These are phyloP conservation scores for Herminia tarsipennalis DNA, from an alignment of 2,888 invertebrate genomes.

Conservation along the genomic window DNA sequence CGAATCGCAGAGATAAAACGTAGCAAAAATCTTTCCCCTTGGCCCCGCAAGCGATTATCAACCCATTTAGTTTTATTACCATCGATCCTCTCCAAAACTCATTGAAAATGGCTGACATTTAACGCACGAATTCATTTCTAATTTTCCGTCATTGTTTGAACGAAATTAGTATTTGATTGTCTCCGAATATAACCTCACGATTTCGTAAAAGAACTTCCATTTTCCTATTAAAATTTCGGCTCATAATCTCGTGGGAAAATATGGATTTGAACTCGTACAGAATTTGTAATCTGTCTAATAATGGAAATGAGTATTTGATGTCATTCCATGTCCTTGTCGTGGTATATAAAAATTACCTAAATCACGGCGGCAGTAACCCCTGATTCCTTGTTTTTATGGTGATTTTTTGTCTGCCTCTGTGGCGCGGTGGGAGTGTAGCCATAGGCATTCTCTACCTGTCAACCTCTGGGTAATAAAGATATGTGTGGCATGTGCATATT, in stretches of 20 bases:
- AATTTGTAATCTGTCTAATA: constrained; percentile 3
- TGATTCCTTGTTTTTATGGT: too few species aligned
- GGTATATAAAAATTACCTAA: too few species aligned
- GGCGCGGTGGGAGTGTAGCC: too few species aligned
- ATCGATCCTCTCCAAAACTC: constrained; percentile 48
- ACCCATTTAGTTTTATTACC: constrained; percentile 52
- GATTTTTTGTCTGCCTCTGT: too few species aligned
- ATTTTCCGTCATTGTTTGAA: constrained; percentile 74
- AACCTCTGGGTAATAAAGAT: too few species aligned
- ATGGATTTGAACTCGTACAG: constrained; percentile 4
- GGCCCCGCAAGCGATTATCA: constrained; percentile 49
- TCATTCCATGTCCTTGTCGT: too few species aligned
- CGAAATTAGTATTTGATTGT: constrained; percentile 75
- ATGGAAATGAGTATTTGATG: too few species aligned
- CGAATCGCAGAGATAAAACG: constrained; percentile 39
- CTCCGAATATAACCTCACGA: constrained; percentile 31
- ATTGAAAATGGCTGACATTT: constrained; percentile 58
- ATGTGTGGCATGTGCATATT: too few species aligned
- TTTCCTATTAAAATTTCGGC: constrained; percentile 12
- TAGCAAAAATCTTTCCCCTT: constrained; percentile 37
- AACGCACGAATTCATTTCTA: constrained; percentile 74
- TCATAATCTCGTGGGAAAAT: constrained; percentile 5
- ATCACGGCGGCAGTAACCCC: too few species aligned
- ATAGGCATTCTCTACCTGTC: too few species aligned
- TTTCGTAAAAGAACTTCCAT: constrained; percentile 8